Evolutionary conservation across 2,888 invertebrate genomes (phyloP), one percentile per base, ranked within the genome.

Genomic region (Cistogaster globosa): DNA sequence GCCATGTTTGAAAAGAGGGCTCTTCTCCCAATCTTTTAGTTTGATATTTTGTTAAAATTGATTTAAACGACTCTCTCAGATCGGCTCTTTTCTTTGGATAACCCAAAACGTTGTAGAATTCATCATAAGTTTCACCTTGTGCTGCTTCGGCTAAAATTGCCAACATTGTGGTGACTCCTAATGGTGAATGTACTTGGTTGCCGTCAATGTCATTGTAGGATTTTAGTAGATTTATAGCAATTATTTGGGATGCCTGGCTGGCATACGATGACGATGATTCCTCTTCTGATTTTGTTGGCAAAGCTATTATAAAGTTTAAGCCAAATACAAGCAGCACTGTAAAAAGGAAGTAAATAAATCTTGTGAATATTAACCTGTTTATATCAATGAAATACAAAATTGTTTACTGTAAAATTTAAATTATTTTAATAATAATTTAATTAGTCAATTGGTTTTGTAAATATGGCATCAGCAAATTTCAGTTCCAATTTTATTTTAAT

Each of bases 81-180:
- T 85, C 80, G 0, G 36, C 67, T 5, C 91, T 92, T 83, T 94
- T 94, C 82, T 93, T 91, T 12, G 95, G 95, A 22, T 94, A 91
- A 63, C 94, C 94, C 7, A 95, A 92, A 1, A 94, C 94, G 71
- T 93, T 91, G 2, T 93, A 92, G 20, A 95, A 93, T 88, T 95
- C 95, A 42, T 93, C 92, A 85, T 93, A 94, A 0, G 95, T 95
- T 83, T 94, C 94, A 0, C 95, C 95, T 22, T 91, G 91, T 0
- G 95, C 93, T 14, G 95, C 95, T 92, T 95, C 95, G 0, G 94
- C 94, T 20, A 95, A 90, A 65, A 95, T 94, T 0, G 95, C 95
- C 53, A 95, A 91, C 71, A 95, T 94, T 0, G 94, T 93, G 1
- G 95, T 94, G 85, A 95, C 94, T 0, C 95, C 95, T 55, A 95